These are phyloP conservation scores for Ctenoplectra terminalis DNA, from an alignment of 1,140 invertebrate species.

Conservation along the genomic window DNA sequence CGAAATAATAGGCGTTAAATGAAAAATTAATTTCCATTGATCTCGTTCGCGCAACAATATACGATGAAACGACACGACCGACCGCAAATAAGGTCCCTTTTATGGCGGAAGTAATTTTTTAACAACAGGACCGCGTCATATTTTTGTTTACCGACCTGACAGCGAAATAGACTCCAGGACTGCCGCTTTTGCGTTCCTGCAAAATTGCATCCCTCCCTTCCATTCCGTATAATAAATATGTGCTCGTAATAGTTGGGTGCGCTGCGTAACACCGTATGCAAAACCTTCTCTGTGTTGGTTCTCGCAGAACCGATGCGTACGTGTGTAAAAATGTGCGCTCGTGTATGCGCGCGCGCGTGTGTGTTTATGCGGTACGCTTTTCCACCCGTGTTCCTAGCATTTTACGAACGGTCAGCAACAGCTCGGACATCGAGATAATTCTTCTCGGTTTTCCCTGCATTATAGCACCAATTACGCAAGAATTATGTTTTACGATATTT, in stretches of 20 bases:
- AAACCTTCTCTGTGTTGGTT: not conserved
- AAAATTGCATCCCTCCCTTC: constrained; percentile 44
- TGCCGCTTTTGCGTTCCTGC: not conserved
- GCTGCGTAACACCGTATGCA: constrained; percentile 2
- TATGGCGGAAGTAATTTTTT: constrained; percentile 61
- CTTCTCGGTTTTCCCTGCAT: constrained; percentile 17
- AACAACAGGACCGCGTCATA: constrained; percentile 62
- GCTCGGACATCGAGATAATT: constrained; percentile 52
- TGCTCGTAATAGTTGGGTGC: constrained; percentile 55
- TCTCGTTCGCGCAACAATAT: constrained; percentile 24
- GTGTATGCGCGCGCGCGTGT: no score
- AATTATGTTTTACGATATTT: constrained; percentile 16
- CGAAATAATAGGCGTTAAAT: constrained; percentile 53
- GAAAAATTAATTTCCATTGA: constrained; percentile 64
- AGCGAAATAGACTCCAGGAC: constrained; percentile 47
- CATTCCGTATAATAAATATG: constrained; percentile 50
- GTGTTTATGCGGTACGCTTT: constrained; percentile 27
- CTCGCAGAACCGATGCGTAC: no score
- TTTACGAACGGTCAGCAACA: constrained; percentile 43
- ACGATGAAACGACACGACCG: constrained; percentile 1
- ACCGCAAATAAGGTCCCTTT: constrained; percentile 21
- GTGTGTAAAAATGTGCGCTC: not conserved
- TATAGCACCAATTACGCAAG: constrained; percentile 29
- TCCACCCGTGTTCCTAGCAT: constrained; percentile 34
- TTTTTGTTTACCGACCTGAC: constrained; percentile 58